Percentiles rank a stretch among this genome's conserved stretches.
Evolutionary conservation across 2,888 invertebrate species (phyloP).

Genomic region (Willowsia nigromaculata): DNA sequence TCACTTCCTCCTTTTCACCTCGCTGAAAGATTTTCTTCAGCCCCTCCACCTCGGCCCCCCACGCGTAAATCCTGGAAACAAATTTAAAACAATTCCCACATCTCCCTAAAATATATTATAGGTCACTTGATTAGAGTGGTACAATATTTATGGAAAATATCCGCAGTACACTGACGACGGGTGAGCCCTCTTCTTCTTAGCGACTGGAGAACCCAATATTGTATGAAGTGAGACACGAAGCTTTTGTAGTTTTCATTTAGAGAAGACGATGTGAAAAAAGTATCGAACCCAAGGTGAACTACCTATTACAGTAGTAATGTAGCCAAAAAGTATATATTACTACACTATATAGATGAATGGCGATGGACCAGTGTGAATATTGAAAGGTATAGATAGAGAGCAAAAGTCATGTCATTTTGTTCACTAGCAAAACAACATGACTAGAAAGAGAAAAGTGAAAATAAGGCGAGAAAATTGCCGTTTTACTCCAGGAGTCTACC

Average conservation of each 20-base stretch:
- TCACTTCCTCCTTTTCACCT: neutral
- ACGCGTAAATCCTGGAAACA: neutral
- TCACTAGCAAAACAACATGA: neutral
- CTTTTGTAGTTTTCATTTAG: too few species aligned
- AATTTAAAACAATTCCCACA: constrained; percentile 12
- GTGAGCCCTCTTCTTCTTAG: neutral
- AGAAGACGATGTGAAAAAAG: too few species aligned
- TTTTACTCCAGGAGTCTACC: neutral
- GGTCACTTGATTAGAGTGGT: constrained; percentile 34
- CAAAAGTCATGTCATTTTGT: neutral
- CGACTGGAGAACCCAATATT: too few species aligned
- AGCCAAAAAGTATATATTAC: too few species aligned
- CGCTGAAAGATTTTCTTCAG: neutral
- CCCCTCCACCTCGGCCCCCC: neutral
- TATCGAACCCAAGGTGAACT: too few species aligned
- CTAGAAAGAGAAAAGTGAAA: neutral
- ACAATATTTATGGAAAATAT: neutral
- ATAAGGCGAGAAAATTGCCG: constrained; percentile 30
- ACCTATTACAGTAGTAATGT: too few species aligned
- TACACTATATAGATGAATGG: neutral
- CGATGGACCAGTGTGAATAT: neutral
- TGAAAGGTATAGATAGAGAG: neutral
- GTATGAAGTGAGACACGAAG: too few species aligned
- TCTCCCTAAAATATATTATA: constrained; percentile 40
- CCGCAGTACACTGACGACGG: neutral